Percentiles rank a stretch among this genome's conserved stretches.
phyloP scores from a whole-genome alignment of 2,888 invertebrate genomes.

The Andrena fulva region DNA sequence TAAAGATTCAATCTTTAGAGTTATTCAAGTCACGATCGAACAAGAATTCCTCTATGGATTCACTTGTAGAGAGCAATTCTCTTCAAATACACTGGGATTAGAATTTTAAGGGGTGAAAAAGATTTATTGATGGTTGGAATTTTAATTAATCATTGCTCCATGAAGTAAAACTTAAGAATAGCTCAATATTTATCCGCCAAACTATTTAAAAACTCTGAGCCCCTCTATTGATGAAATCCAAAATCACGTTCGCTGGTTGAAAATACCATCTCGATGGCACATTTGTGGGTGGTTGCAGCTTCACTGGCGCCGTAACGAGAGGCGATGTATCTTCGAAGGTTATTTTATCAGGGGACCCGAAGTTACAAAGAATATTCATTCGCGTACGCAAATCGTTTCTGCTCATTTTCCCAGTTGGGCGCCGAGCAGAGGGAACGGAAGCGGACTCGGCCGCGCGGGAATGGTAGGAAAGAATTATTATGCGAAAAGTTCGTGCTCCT shows the following conservation, averaged over 20 bases:
- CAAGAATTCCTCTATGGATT: background rate
- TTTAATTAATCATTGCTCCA: too few species aligned
- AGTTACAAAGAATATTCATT: constrained; percentile 51
- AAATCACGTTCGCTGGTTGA: background rate
- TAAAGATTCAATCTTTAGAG: background rate
- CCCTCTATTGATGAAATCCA: background rate
- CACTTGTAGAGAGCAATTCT: too few species aligned
- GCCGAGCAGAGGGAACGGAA: constrained; percentile 18
- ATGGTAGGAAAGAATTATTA: constrained; percentile 75
- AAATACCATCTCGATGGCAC: background rate
- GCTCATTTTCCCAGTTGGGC: constrained; percentile 40
- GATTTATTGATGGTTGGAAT: too few species aligned
- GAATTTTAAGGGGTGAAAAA: too few species aligned
- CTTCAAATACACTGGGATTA: too few species aligned
- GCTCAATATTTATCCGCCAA: background rate
- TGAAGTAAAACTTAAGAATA: too few species aligned
- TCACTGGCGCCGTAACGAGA: background rate
- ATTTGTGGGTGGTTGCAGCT: background rate
- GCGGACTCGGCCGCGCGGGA: constrained; percentile 22
- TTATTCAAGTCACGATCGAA: background rate
- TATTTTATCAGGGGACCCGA: constrained; percentile 13
- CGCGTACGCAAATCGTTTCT: constrained; percentile 53
- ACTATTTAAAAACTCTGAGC: background rate
- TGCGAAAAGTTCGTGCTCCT: constrained; percentile 77
- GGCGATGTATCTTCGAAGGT: constrained; percentile 8